Evolutionary conservation across 2,797 vertebrate genomes (phyloP), one percentile per base, ranked within the genome.

Genomic region (Apogon talboti): DNA sequence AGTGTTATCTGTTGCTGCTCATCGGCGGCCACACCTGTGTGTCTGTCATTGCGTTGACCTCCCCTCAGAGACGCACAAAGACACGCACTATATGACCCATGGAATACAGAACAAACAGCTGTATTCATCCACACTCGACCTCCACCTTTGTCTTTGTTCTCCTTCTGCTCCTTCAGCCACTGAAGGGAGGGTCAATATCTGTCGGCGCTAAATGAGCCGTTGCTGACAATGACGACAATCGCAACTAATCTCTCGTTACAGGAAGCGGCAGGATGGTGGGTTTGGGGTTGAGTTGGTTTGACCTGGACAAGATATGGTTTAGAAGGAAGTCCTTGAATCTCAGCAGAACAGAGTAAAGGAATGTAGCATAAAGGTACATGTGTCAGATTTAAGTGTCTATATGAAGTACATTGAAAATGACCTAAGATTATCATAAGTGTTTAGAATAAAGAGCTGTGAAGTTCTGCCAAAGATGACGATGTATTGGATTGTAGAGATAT

Each of bases 1-100:
- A 74, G 53, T 51, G 44, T 79, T 71, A 75, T 87, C 78, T 74
- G 61, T 66, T 13, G 18, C 53, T 81, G 76, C 76, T 83, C 80
- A 63, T 52, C 69, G 66, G 76, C 59, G 78, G 74, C 78, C 83
- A 71, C 89, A 91, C 89, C 89, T 91, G 86, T 71, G 72, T 66
- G 75, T 86, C 82, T 88, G 72, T 86, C 82, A 83, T 62, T 66
- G 55, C 10, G 24, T 48, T 68, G 82, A 82, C 85, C 81, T 71
- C 59, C 44, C 77, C 66, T 65, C 42, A 44, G 54, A 46, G 53
- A 42, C 5, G 55, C 47, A 84, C 85, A 91, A 85, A 89, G 83
- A 69, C 54, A n/a, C 43, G 35, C 75, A 74, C 70, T 90, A 68
- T 88, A 8, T 76, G 59, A 78, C 61, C 66, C 50, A 21, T 48